These are phyloP conservation scores for Amblyteles armatorius DNA, from an alignment of 2,888 invertebrate species.

Conservation along the genomic window DNA sequence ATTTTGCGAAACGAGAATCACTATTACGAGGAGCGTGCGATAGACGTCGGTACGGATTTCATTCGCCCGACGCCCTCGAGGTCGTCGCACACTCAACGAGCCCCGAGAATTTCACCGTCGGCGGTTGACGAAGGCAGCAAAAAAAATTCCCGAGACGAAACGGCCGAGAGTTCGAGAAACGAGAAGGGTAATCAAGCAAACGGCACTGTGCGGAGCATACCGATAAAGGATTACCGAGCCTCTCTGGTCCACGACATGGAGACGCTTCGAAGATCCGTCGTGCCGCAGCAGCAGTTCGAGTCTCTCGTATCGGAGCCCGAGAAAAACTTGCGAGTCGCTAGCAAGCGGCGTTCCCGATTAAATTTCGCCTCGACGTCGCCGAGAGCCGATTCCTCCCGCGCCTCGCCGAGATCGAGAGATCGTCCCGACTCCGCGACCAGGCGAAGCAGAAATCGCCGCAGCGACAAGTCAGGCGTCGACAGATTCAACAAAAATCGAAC, in stretches of 20 bases:
- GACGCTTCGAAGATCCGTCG: slow-evolving; percentile 71
- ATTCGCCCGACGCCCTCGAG: background rate
- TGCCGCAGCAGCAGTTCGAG: slow-evolving; percentile 73
- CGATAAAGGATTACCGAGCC: slow-evolving; percentile 78
- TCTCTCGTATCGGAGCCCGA: slow-evolving; percentile 73
- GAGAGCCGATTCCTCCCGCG: background rate
- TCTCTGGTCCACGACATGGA: slow-evolving; percentile 77
- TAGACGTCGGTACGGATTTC: slow-evolving; percentile 74
- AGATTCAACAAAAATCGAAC: slow-evolving; percentile 16
- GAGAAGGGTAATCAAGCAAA: slow-evolving; percentile 33
- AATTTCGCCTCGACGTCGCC: background rate
- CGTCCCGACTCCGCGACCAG: slow-evolving; percentile 7
- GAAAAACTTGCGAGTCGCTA: slow-evolving; percentile 9
- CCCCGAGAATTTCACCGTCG: slow-evolving; percentile 8
- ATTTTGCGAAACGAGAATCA: slow-evolving; percentile 72
- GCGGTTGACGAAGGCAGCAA: slow-evolving; percentile 38
- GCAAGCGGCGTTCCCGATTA: slow-evolving; percentile 7
- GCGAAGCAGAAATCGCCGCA: slow-evolving; percentile 47
- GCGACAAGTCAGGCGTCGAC: slow-evolving; percentile 36
- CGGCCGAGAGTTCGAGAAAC: background rate
- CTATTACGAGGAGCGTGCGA: slow-evolving; percentile 78
- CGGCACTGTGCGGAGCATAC: slow-evolving; percentile 77
- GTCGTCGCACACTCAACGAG: background rate
- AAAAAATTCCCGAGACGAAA: background rate
- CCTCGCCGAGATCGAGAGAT: background rate